Evolutionary conservation across 2,113 vertebrate genomes (phyloP), one percentile per base, ranked within the genome.

Genomic region (Ciconia boyciana): DNA sequence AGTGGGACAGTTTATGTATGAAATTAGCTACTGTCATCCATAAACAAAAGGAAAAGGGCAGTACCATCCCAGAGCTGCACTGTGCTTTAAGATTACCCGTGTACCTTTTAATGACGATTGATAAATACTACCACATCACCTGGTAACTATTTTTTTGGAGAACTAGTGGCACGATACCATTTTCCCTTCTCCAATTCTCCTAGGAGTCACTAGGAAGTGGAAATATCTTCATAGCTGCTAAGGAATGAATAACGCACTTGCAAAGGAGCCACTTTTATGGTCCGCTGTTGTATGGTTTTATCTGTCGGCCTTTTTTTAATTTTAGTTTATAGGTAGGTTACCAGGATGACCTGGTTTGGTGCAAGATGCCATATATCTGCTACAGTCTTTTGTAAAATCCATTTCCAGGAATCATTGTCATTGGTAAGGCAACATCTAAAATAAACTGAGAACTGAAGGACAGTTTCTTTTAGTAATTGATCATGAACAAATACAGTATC

Each of bases 401-500:
- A 19, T 48, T 71, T 80, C 29, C 43, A 74, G 46, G 36, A 76
- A 72, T 80, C 54, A 28, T 15, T 39, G 48, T 43, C 54, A 80
- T 44, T 62, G 36, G 41, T 62, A 76, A 88, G 14, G 21, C n/a
- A 80, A 58, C 25, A 34, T n/a, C 32, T 72, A 55, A 91, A 91
- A 75, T 20, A 65, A 93, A 57, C 29, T 19, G 48, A 83, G 44
- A 93, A 64, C 21, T 29, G 28, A 93, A 89, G 17, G 65, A 39
- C 13, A 25, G 34, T 51, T 93, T 88, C 12, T 88, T 75, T 89
- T 46, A 79, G 62, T 51, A 93, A 54, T 0, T 46, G 26, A 80
- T 77, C 16, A 7, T 6, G 2, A 88, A 83, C 8, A 92, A 82
- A 66, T 44, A 76, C 0, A 0, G 11, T 54, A 57, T 61, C 10